Evolutionary conservation across 2,113 vertebrate species (phyloP).

Genomic region (Anguilla japonica): DNA sequence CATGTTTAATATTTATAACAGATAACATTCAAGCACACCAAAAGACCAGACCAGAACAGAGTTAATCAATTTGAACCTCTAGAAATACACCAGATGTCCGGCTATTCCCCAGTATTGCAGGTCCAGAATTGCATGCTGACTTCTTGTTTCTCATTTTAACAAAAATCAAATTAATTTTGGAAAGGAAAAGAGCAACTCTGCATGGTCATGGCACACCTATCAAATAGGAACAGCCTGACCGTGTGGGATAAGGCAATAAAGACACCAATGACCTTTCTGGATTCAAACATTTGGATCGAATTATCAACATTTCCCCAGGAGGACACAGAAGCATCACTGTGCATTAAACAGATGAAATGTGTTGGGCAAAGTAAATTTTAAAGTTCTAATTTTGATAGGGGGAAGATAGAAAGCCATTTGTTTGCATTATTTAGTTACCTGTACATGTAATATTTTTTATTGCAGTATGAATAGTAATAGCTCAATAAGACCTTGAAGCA

Average conservation of each 20-base stretch:
- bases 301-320: constrained; percentile 12
- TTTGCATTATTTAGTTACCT: not conserved
- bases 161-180: not conserved
- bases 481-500: no score
- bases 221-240: not conserved
- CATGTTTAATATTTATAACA: constrained; percentile 11
- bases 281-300: constrained; percentile 14
- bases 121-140: not conserved
- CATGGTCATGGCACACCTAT: not conserved
- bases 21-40: not conserved
- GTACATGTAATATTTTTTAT: not conserved
- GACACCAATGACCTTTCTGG: constrained; percentile 7
- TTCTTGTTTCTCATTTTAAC: not conserved
- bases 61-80: not conserved
- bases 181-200: not conserved
- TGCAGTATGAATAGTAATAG: no score
- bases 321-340: not conserved
- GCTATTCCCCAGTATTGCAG: not conserved
- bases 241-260: not conserved
- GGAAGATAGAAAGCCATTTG: not conserved
- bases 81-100: not conserved
- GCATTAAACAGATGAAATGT: not conserved
- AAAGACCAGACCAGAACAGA: not conserved
- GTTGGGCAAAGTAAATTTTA: not conserved
- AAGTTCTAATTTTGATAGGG: not conserved